These are phyloP conservation scores for Fabriciana adippe DNA, from an alignment of 2,888 invertebrate genomes.

Conservation along the genomic window DNA sequence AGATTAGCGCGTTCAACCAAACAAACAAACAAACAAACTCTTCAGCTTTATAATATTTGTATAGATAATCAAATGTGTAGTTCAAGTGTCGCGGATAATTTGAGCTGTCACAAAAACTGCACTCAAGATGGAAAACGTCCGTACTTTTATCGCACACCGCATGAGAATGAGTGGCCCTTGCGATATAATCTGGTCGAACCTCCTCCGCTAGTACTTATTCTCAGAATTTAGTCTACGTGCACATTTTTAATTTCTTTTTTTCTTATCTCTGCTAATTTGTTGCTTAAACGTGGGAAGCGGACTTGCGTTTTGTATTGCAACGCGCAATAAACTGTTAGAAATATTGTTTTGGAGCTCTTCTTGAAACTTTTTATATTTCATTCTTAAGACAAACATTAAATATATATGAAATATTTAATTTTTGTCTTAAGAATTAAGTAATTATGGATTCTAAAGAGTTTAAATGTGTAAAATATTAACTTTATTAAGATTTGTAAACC, in stretches of 20 bases:
- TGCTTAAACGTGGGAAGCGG: slow-evolving; percentile 39
- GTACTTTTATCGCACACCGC: slow-evolving; percentile 55
- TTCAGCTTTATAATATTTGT: neutral
- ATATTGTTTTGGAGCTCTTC: neutral
- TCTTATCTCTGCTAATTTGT: slow-evolving; percentile 40
- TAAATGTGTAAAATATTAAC: too few relatives aligned
- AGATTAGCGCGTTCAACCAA: too few relatives aligned
- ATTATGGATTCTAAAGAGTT: too few relatives aligned
- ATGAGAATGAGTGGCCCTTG: slow-evolving; percentile 60
- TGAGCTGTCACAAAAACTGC: slow-evolving; percentile 43
- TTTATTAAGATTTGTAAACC: too few relatives aligned
- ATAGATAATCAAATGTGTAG: slow-evolving; percentile 10
- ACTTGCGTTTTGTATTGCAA: neutral
- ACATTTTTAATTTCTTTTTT: slow-evolving; percentile 27
- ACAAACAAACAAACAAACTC: too few relatives aligned
- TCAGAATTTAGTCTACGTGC: slow-evolving; percentile 42
- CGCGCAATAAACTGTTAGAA: neutral
- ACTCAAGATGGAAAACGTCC: slow-evolving; percentile 52
- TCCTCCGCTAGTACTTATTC: slow-evolving; percentile 55
- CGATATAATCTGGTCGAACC: slow-evolving; percentile 65
- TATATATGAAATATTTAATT: too few relatives aligned
- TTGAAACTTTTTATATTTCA: too few relatives aligned
- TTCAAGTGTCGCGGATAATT: slow-evolving; percentile 9
- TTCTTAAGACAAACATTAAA: too few relatives aligned
- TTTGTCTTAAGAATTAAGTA: too few relatives aligned